Evolutionary conservation across 2,888 invertebrate species (phyloP).

Genomic region (Epiperipatus broadwayi): DNA sequence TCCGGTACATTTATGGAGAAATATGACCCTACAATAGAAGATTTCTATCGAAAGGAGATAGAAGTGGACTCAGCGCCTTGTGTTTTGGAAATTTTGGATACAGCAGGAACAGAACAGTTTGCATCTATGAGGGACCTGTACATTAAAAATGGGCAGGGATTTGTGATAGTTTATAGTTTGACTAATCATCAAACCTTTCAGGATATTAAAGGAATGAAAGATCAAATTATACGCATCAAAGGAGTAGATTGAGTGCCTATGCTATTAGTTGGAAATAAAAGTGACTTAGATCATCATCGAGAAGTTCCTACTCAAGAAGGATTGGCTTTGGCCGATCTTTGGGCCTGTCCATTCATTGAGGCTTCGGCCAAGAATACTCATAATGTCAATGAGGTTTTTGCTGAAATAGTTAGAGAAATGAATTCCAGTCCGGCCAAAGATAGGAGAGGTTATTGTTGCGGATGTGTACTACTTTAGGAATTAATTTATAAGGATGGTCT

Average conservation of each 20-base stretch:
- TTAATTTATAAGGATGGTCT: no score
- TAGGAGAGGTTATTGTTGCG: slow-evolving; percentile 78
- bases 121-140: slow-evolving; percentile 98
- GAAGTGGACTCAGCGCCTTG: slow-evolving; percentile 97
- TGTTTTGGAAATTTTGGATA: slow-evolving; percentile 96
- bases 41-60: slow-evolving; percentile 98
- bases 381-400: slow-evolving; percentile 98
- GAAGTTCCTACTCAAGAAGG: slow-evolving; percentile 84
- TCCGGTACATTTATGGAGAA: slow-evolving; percentile 99
- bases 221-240: slow-evolving; percentile 89
- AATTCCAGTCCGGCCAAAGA: slow-evolving; percentile 90
- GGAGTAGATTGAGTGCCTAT: slow-evolving; percentile 90
- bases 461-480: slow-evolving; percentile 37
- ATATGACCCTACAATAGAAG: slow-evolving; percentile 98
- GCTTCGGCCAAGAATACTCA: slow-evolving; percentile 95
- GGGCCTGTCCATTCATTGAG: slow-evolving; percentile 96
- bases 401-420: slow-evolving; percentile 99
- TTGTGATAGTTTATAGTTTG: slow-evolving; percentile 90
- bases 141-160: slow-evolving; percentile 98
- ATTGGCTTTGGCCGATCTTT: slow-evolving; percentile 68
- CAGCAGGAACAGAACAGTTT: slow-evolving; percentile 97
- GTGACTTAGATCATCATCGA: slow-evolving; percentile 91
- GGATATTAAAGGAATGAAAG: slow-evolving; percentile 97
- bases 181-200: slow-evolving; percentile 98
- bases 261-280: slow-evolving; percentile 93